Conservation (phyloP, 2,888 invertebrate genomes). For the Nemotelus pantherinus region DNA sequence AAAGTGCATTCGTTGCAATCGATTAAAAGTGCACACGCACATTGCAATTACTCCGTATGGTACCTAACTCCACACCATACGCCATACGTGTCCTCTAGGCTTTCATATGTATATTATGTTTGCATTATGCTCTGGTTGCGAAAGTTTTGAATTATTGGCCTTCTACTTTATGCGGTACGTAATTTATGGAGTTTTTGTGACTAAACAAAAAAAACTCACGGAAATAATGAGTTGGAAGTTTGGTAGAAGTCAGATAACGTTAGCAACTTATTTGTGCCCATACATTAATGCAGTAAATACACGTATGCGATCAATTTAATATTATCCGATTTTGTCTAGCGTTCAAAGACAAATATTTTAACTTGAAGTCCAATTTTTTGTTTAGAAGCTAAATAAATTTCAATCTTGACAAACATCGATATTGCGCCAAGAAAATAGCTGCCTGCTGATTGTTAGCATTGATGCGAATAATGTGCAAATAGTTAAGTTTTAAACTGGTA, state of each 20-base stretch:
- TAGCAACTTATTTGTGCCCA: background rate
- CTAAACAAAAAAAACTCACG: conserved; percentile 1
- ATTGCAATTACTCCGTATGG: conserved; percentile 42
- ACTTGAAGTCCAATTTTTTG: too few species aligned
- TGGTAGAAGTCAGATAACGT: background rate
- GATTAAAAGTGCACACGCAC: conserved; percentile 43
- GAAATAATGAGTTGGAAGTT: background rate
- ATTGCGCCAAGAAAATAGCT: too few species aligned
- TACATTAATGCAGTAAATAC: too few species aligned
- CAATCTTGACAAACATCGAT: too few species aligned
- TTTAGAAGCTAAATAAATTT: too few species aligned
- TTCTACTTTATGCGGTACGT: conserved; percentile 45
- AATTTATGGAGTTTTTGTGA: conserved; percentile 46
- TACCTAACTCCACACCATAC: background rate
- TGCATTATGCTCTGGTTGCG: conserved; percentile 43
- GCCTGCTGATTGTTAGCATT: too few species aligned
- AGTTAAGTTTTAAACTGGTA: too few species aligned
- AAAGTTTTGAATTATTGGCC: conserved; percentile 49
- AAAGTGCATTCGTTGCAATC: conserved; percentile 44
- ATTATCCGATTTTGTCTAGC: too few species aligned
- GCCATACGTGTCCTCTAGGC: conserved; percentile 21
- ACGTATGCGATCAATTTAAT: too few species aligned
- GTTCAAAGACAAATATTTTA: too few species aligned
- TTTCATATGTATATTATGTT: conserved; percentile 22
- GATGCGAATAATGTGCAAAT: too few species aligned